Evolutionary conservation across 1,140 invertebrate genomes (phyloP), one percentile per base, ranked within the genome.

Genomic region (Sycobia sp.): DNA sequence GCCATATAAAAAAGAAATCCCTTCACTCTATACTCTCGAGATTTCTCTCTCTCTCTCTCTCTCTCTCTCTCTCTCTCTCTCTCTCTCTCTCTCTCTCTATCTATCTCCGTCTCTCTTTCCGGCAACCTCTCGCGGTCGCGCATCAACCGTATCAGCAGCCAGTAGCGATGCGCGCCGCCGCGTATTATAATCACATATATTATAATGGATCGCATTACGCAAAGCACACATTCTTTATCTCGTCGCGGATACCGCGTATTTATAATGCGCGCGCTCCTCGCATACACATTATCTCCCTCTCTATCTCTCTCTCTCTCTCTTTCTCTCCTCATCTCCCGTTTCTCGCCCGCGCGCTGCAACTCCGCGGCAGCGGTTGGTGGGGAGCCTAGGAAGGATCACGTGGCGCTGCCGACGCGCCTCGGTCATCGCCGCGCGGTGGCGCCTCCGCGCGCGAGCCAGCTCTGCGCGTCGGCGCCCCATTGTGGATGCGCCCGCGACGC

Each of bases 161-260:
- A n/a, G n/a, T n/a, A n/a, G n/a, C n/a, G n/a, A n/a, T n/a, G n/a
- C n/a, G n/a, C n/a, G n/a, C n/a, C n/a, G n/a, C n/a, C n/a, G n/a
- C n/a, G n/a, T n/a, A n/a, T n/a, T n/a, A n/a, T n/a, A n/a, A n/a
- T n/a, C n/a, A n/a, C n/a, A n/a, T n/a, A n/a, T n/a, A n/a, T n/a
- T n/a, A 59, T 50, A 59, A 59, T 59, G 46, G 57, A 49, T 59
- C 57, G 36, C 46, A 59, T 59, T 59, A 59, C 57, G 57, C 57
- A 50, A 50, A 59, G 57, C 46, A 59, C 36, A 41, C 46, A 41
- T 59, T 59, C 57, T 50, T 59, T 58, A 58, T n/a, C n/a, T n/a
- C n/a, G n/a, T n/a, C n/a, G n/a, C n/a, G n/a, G n/a, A n/a, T n/a
- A n/a, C n/a, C n/a, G n/a, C n/a, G n/a, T n/a, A n/a, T n/a, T n/a